Evolutionary conservation across 1,140 invertebrate species (phyloP).

Genomic region (Penaeus vannamei): DNA sequence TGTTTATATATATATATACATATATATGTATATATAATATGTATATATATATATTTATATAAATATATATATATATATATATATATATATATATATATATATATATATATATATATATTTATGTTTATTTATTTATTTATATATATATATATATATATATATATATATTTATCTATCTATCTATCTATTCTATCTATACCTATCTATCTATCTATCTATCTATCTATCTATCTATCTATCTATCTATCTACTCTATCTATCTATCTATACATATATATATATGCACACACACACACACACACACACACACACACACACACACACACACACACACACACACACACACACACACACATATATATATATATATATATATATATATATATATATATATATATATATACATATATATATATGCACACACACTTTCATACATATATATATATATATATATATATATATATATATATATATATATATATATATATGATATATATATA

Average conservation of each 20-base stretch:
- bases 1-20: neutral
- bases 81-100: slow-evolving; percentile 30
- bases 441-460: slow-evolving; percentile 21
- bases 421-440: neutral
- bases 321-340: neutral
- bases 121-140: slow-evolving; percentile 22
- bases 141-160: slow-evolving; percentile 17
- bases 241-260: too few species aligned
- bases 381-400: slow-evolving; percentile 25
- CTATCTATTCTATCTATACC: too few species aligned
- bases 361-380: slow-evolving; percentile 37
- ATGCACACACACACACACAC: neutral
- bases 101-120: slow-evolving; percentile 30
- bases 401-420: neutral
- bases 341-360: slow-evolving; percentile 5
- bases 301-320: neutral
- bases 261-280: slow-evolving; percentile 26
- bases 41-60: slow-evolving; percentile 20
- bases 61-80: slow-evolving; percentile 23
- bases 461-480: neutral
- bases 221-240: too few species aligned
- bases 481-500: neutral
- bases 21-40: slow-evolving; percentile 18
- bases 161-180: too few species aligned
- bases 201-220: too few species aligned